phyloP scores from a whole-genome alignment of 2,797 vertebrate genomes.

The Trachurus trachurus region DNA sequence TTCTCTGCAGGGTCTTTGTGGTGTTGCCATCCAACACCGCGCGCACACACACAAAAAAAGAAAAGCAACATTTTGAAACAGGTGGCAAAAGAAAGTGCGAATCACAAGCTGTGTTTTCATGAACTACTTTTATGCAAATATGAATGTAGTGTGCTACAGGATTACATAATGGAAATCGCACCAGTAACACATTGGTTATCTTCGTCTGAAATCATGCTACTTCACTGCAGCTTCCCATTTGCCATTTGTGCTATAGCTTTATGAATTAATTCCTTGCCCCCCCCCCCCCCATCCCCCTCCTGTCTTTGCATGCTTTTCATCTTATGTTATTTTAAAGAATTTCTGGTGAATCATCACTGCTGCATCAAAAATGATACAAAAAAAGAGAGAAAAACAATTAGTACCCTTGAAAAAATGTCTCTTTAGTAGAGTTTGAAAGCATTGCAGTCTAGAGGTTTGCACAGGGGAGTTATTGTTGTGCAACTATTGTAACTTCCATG shows the following conservation, averaged over 20 bases:
- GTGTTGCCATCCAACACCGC: slow-evolving; percentile 18
- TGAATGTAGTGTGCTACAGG: slow-evolving; percentile 26
- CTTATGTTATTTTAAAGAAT: neutral
- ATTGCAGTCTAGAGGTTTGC: neutral
- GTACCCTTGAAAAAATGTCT: no score
- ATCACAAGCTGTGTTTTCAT: slow-evolving; percentile 18
- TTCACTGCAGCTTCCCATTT: slow-evolving; percentile 39
- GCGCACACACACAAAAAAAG: neutral
- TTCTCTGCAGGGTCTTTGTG: slow-evolving; percentile 36
- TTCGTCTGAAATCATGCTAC: slow-evolving; percentile 32
- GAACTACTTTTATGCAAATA: slow-evolving; percentile 35
- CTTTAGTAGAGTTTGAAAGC: neutral
- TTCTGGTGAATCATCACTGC: neutral
- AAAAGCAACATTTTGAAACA: slow-evolving; percentile 46
- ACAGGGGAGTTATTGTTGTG: neutral
- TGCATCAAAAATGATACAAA: neutral
- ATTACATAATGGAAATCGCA: slow-evolving; percentile 52
- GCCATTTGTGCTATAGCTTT: slow-evolving; percentile 20
- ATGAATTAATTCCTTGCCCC: slow-evolving; percentile 29
- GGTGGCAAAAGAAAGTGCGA: slow-evolving; percentile 45
- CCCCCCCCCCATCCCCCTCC: slow-evolving; percentile 11
- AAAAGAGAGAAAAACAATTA: neutral
- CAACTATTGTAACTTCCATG: neutral
- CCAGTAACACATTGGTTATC: slow-evolving; percentile 23
- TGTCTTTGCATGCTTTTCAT: neutral